These are phyloP conservation scores for Callimorpha dominula DNA, from an alignment of 2,888 invertebrate species.

Conservation along the genomic window DNA sequence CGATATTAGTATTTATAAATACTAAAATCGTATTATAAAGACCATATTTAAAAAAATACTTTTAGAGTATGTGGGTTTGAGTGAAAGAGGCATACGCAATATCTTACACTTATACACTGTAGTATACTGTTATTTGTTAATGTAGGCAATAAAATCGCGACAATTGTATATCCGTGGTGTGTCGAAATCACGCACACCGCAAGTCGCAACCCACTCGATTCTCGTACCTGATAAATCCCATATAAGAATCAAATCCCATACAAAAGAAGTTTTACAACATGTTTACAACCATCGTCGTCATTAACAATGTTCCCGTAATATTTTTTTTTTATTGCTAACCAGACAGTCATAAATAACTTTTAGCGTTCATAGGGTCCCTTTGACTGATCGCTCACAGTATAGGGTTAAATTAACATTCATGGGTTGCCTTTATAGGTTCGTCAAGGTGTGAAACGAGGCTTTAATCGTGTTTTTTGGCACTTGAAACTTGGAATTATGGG, in stretches of 20 bases:
- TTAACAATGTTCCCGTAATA: constrained; percentile 63
- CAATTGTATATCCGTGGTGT: neutral
- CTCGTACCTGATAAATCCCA: constrained; percentile 24
- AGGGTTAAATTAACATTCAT: constrained; percentile 67
- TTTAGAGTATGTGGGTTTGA: no score
- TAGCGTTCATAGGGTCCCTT: constrained; percentile 51
- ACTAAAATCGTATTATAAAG: no score
- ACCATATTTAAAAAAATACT: no score
- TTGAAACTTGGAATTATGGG: constrained; percentile 41
- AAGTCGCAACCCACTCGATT: constrained; percentile 13
- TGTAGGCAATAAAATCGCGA: neutral
- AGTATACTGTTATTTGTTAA: neutral
- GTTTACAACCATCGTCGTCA: constrained; percentile 51
- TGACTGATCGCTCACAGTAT: constrained; percentile 36
- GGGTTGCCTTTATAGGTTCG: constrained; percentile 56
- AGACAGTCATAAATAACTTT: constrained; percentile 60
- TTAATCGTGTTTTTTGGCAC: constrained; percentile 51
- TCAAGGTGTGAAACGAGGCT: constrained; percentile 66
- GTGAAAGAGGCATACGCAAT: no score
- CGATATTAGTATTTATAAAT: no score
- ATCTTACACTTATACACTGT: neutral
- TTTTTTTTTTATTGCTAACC: constrained; percentile 63
- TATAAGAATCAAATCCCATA: constrained; percentile 28
- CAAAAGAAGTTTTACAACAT: constrained; percentile 38
- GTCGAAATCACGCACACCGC: neutral